Conservation (phyloP, 2,888 invertebrate species). For the Laspeyria flexula region DNA sequence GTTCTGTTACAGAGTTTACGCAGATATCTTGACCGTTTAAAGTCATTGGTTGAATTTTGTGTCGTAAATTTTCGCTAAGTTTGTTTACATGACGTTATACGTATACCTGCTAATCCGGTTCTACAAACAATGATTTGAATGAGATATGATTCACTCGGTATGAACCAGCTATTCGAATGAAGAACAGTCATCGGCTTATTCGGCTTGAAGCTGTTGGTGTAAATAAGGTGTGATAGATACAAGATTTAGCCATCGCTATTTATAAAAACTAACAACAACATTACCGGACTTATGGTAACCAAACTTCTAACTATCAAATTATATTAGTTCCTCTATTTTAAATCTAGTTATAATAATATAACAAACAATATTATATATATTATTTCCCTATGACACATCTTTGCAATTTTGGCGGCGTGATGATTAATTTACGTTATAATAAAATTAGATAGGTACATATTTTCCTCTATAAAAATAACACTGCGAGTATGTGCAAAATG, state of each 20-base stretch:
- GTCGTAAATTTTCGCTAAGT: not conserved
- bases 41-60: too few relatives aligned
- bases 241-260: slow-evolving; percentile 23
- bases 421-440: too few relatives aligned
- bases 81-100: not conserved
- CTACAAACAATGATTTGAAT: slow-evolving; percentile 43
- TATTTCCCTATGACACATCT: too few relatives aligned
- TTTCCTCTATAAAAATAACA: too few relatives aligned
- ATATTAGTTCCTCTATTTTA: too few relatives aligned
- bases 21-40: too few relatives aligned
- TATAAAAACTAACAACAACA: slow-evolving; percentile 10
- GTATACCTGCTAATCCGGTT: slow-evolving; percentile 26
- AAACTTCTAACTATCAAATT: not conserved
- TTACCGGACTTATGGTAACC: not conserved
- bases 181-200: slow-evolving; percentile 52
- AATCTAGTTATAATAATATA: too few relatives aligned
- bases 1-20: too few relatives aligned
- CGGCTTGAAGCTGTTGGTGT: slow-evolving; percentile 32
- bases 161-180: slow-evolving; percentile 49
- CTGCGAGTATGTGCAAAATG: too few relatives aligned
- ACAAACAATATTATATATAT: too few relatives aligned
- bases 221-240: slow-evolving; percentile 44
- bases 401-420: too few relatives aligned
- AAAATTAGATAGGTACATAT: too few relatives aligned
- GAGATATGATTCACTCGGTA: slow-evolving; percentile 49